phyloP scores from a whole-genome alignment of 2,113 vertebrate genomes.

The Rhinolophus ferrumequinum region DNA sequence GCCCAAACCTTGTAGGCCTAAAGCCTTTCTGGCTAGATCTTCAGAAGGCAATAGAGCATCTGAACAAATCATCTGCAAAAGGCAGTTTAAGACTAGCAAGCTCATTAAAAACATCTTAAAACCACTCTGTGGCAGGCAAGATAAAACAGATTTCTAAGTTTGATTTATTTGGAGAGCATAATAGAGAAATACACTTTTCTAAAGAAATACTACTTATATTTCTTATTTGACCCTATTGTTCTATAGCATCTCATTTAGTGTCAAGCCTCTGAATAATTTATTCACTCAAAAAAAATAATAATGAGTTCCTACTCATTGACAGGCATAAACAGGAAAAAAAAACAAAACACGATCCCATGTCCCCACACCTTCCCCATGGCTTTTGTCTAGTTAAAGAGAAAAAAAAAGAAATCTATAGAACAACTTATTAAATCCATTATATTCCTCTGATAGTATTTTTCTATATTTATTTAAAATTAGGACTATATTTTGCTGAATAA shows the following conservation, averaged over 20 bases:
- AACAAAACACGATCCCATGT: neutral
- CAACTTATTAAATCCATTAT: neutral
- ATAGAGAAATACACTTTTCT: neutral
- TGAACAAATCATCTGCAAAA: neutral
- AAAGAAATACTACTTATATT: neutral
- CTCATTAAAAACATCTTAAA: neutral
- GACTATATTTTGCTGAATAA: constrained; percentile 6
- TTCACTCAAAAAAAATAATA: neutral
- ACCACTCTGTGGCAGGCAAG: neutral
- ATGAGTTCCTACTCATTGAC: neutral
- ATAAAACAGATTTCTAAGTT: neutral
- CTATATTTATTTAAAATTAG: neutral
- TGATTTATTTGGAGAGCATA: constrained; percentile 16
- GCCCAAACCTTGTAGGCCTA: neutral
- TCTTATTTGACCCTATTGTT: neutral
- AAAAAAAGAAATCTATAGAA: neutral
- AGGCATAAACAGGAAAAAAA: neutral
- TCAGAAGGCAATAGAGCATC: neutral
- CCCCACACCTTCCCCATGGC: no score
- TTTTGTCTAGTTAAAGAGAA: neutral
- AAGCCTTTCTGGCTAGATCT: neutral
- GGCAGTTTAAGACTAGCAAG: neutral
- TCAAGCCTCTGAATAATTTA: neutral
- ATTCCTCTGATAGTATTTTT: neutral
- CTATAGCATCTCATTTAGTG: neutral